Evolutionary conservation across 2,797 vertebrate genomes (phyloP).

Genomic region (Intellagama lesueurii): DNA sequence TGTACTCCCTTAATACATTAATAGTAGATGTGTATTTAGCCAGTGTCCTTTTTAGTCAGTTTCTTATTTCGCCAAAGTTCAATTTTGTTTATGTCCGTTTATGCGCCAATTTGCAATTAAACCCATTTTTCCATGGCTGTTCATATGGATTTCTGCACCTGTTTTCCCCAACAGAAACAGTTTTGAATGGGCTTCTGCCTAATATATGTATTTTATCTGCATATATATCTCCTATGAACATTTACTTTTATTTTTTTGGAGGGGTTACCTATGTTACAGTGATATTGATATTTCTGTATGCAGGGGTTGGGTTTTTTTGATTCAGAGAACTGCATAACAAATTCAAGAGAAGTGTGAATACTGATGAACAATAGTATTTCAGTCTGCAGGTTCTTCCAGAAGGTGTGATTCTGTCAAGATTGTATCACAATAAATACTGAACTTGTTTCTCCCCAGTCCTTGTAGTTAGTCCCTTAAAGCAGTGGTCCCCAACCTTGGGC

Average conservation of each 20-base stretch:
- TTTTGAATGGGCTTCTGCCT: not conserved
- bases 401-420: not conserved
- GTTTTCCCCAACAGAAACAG: not conserved
- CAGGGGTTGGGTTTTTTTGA: not conserved
- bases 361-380: not conserved
- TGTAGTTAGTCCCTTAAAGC: not conserved
- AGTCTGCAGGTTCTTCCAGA: not conserved
- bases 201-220: not conserved
- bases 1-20: too few species aligned
- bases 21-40: too few species aligned
- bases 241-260: not conserved
- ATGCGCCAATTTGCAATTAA: not conserved
- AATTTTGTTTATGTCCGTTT: not conserved
- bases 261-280: too few species aligned
- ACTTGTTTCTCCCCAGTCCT: too few species aligned
- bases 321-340: not conserved
- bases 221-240: not conserved
- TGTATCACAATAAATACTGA: too few species aligned
- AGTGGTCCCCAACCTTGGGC: too few species aligned
- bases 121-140: not conserved
- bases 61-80: not conserved
- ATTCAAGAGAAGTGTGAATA: not conserved
- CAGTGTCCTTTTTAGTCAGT: not conserved
- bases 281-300: not conserved
- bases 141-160: not conserved